Conservation (phyloP, 2,797 vertebrate genomes). For the Myotis myotis region DNA sequence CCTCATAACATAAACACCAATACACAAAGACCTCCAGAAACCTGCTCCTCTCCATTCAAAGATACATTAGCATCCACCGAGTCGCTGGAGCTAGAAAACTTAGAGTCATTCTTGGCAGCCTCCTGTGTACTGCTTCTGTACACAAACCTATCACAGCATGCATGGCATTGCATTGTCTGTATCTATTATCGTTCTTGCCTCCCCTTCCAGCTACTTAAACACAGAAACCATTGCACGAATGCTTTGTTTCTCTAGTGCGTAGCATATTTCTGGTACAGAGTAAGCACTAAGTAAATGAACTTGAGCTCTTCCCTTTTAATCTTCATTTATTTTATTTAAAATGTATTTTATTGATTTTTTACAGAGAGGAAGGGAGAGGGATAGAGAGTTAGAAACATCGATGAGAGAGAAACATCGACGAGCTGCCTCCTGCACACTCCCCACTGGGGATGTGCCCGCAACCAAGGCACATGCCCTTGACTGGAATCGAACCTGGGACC, state of each 20-base stretch:
- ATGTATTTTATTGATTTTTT: too few species aligned
- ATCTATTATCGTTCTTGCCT: neutral
- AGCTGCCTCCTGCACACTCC: too few species aligned
- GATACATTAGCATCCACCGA: neutral
- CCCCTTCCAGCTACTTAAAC: conserved; percentile 1
- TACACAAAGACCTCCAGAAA: neutral
- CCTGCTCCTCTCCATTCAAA: neutral
- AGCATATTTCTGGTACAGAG: neutral
- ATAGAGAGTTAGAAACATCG: too few species aligned
- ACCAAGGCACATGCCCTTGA: too few species aligned
- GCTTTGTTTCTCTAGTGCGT: neutral
- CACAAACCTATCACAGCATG: neutral
- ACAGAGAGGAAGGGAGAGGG: too few species aligned
- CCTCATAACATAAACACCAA: neutral
- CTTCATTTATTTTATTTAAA: neutral
- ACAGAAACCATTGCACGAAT: neutral
- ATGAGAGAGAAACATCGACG: too few species aligned
- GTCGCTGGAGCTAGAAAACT: neutral
- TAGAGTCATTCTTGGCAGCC: neutral
- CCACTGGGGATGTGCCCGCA: too few species aligned
- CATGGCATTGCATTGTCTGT: neutral
- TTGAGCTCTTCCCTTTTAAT: neutral
- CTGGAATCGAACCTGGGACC: too few species aligned
- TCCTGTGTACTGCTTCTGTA: neutral
- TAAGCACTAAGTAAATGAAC: neutral